Conservation (phyloP, 2,797 vertebrate species). For the Periparus ater region DNA sequence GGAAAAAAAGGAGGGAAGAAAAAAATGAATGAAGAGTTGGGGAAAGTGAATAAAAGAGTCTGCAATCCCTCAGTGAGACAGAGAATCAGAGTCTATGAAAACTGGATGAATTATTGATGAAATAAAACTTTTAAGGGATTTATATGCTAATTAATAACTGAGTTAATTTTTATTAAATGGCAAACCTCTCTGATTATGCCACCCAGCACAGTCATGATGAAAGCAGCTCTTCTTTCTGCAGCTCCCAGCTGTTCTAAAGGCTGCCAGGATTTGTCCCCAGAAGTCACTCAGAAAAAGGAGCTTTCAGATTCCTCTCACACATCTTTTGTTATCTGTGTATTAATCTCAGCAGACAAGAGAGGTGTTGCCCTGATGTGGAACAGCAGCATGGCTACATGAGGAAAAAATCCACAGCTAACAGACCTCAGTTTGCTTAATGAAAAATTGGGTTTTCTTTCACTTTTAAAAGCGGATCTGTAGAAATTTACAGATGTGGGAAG, state of each 20-base stretch:
- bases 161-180: not conserved
- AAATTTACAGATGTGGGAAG: not conserved
- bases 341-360: not conserved
- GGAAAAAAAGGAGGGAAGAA: not conserved
- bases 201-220: not conserved
- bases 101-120: not conserved
- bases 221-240: not conserved
- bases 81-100: not conserved
- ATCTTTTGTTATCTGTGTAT: not conserved
- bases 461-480: not conserved
- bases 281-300: not conserved
- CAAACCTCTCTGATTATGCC: not conserved
- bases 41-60: not conserved
- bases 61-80: not conserved
- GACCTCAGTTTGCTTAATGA: not conserved
- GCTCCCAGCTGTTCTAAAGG: not conserved
- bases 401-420: not conserved
- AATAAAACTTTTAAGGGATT: slow-evolving; percentile 16
- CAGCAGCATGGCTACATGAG: not conserved
- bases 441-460: not conserved
- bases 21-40: not conserved
- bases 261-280: not conserved
- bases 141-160: not conserved
- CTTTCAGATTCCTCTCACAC: not conserved
- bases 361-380: not conserved